A percentile compares a stretch with the other conserved stretches of the same genome.
Conservation (phyloP, 2,797 vertebrate species). For the Buphagus erythrorhynchus region DNA sequence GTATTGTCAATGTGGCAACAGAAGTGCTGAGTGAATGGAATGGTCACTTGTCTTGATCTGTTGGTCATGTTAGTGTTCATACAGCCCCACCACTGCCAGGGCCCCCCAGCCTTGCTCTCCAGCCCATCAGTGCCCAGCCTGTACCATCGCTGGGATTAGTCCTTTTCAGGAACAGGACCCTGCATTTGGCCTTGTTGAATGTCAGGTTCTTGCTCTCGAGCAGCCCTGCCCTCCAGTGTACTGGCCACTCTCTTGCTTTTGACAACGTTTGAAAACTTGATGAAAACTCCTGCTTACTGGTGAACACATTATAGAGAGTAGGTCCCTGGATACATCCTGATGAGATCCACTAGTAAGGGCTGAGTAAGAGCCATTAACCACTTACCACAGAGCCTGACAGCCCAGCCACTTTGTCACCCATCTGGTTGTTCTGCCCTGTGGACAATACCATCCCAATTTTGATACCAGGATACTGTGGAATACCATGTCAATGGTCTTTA, state of each 20-base stretch:
- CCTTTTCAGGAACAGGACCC: neutral
- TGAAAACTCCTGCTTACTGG: neutral
- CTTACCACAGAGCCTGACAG: neutral
- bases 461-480: neutral
- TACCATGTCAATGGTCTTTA: neutral
- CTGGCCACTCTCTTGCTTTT: neutral
- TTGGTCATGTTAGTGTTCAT: neutral
- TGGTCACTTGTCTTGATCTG: neutral
- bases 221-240: neutral
- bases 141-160: neutral
- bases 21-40: neutral
- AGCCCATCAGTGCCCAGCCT: neutral
- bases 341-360: neutral
- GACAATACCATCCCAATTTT: neutral
- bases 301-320: neutral
- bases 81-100: neutral
- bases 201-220: neutral
- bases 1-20: rapidly evolving
- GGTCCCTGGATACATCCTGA: neutral
- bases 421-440: neutral
- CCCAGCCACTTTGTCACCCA: neutral
- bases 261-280: neutral
- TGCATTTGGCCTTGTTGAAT: neutral
- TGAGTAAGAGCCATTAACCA: neutral
- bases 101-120: neutral